These are phyloP conservation scores for Garrulus glandarius DNA, from an alignment of 2,797 vertebrate genomes.

Conservation along the genomic window DNA sequence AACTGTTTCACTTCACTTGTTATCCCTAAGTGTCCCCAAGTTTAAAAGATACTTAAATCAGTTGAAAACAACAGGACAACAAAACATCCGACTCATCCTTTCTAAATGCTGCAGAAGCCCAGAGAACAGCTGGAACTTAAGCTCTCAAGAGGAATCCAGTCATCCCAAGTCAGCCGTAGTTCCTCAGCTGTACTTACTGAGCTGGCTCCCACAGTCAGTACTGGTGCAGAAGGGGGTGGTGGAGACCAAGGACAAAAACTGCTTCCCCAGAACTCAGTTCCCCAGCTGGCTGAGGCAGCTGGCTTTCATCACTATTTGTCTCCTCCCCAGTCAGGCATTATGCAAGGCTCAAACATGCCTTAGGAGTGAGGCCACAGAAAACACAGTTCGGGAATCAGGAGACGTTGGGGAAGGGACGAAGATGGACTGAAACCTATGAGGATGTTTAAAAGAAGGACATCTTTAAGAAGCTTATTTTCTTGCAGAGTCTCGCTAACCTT, in stretches of 20 bases:
- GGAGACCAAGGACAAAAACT: not conserved
- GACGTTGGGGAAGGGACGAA: fast-evolving
- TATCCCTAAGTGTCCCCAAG: not conserved
- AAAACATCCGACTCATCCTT: not conserved
- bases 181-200: not conserved
- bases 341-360: not conserved
- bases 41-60: not conserved
- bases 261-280: not conserved
- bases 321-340: not conserved
- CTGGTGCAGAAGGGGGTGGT: not conserved
- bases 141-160: not conserved
- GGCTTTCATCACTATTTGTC: not conserved
- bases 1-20: not conserved
- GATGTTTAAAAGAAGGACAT: not conserved
- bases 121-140: not conserved
- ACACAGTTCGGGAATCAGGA: not conserved
- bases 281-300: not conserved
- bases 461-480: not conserved
- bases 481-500: not conserved
- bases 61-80: not conserved
- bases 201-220: not conserved
- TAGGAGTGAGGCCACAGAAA: not conserved
- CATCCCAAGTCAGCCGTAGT: not conserved
- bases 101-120: not conserved
- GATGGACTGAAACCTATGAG: not conserved